A percentile compares a stretch with the other conserved stretches of the same genome.
Evolutionary conservation across 2,797 vertebrate genomes (phyloP).

Genomic region (Potorous gilbertii): DNA sequence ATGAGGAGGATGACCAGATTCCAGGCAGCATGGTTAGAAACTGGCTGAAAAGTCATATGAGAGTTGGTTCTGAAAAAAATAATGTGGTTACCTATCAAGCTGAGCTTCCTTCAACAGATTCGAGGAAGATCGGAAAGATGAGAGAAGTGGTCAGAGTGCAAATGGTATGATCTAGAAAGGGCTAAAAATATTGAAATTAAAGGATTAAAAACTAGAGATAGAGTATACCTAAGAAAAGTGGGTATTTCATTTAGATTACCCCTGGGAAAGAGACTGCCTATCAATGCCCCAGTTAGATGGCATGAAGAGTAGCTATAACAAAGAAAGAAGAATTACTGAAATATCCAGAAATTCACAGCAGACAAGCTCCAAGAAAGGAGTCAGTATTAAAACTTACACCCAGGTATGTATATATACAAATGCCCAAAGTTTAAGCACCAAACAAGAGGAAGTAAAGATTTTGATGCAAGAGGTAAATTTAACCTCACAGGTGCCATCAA

Average conservation of each 20-base stretch:
- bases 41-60: not conserved
- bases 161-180: not conserved
- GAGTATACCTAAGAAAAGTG: not conserved
- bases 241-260: not conserved
- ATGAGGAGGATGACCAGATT: not conserved
- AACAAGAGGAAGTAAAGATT: not conserved
- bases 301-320: not conserved
- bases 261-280: not conserved
- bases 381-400: not conserved
- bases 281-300: not conserved
- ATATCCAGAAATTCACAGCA: not conserved
- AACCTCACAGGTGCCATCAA: not conserved
- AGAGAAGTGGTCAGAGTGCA: not conserved
- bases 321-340: not conserved
- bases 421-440: not conserved
- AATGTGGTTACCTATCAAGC: not conserved
- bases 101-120: not conserved
- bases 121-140: not conserved
- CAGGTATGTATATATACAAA: not conserved
- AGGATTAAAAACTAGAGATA: not conserved
- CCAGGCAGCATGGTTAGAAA: not conserved
- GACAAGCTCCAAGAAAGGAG: not conserved
- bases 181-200: not conserved
- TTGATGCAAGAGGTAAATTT: not conserved
- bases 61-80: not conserved